phyloP scores from a whole-genome alignment of 2,888 invertebrate genomes.

The Microctonus aethiopoides region DNA sequence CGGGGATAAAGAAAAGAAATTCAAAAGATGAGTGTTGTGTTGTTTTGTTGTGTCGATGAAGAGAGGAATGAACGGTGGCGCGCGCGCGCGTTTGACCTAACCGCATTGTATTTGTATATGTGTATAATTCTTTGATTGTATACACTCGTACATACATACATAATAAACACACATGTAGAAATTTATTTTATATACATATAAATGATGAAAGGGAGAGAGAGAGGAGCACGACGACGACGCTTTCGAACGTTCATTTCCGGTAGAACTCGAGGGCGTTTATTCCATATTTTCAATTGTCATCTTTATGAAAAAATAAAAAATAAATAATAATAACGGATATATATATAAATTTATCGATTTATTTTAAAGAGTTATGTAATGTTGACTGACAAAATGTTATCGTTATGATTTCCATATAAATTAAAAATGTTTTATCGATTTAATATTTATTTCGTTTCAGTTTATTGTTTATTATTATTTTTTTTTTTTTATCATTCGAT shows the following conservation, averaged over 20 bases:
- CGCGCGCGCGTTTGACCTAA: slow-evolving; percentile 11
- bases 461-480: not conserved
- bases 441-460: not conserved
- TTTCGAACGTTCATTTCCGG: slow-evolving; percentile 23
- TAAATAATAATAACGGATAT: not conserved
- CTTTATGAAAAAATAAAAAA: not conserved
- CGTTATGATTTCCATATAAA: not conserved
- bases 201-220: not conserved
- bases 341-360: not conserved
- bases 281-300: not conserved
- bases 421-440: not conserved
- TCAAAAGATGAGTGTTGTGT: slow-evolving; percentile 9
- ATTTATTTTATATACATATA: too few relatives aligned
- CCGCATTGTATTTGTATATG: not conserved
- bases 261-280: not conserved
- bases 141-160: too few relatives aligned
- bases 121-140: not conserved
- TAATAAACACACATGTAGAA: too few relatives aligned
- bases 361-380: not conserved
- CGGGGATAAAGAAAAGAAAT: slow-evolving; percentile 5
- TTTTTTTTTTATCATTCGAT: not conserved
- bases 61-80: not conserved
- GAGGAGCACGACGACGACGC: not conserved
- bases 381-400: not conserved
- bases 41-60: slow-evolving; percentile 15